These are phyloP conservation scores for Phthorimaea operculella DNA, from an alignment of 1,140 invertebrate genomes.

Conservation along the genomic window DNA sequence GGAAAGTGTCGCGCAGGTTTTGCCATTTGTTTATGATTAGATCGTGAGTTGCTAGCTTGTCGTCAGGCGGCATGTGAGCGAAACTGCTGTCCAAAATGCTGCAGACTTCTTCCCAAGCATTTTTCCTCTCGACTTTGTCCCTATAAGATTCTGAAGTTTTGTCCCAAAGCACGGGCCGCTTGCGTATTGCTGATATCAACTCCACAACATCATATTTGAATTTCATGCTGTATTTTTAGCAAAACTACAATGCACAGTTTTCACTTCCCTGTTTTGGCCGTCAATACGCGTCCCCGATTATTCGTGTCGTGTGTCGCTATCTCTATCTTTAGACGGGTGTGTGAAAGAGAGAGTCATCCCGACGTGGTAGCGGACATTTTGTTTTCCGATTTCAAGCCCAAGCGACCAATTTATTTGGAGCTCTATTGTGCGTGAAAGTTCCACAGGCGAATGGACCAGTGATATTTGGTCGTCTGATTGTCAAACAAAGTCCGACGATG, in stretches of 20 bases:
- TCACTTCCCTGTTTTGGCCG: slow-evolving; percentile 30
- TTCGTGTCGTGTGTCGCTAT: slow-evolving; percentile 30
- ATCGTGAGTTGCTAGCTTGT: slow-evolving; percentile 39
- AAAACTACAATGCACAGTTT: slow-evolving; percentile 22
- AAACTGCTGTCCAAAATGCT: slow-evolving; percentile 37
- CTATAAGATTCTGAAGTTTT: slow-evolving; percentile 50
- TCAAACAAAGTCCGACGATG: too few relatives aligned
- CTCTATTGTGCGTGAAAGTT: slow-evolving; percentile 1
- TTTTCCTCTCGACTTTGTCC: slow-evolving; percentile 42
- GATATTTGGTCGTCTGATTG: too few relatives aligned
- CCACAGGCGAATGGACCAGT: too few relatives aligned
- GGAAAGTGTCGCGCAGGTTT: slow-evolving; percentile 51
- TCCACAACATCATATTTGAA: slow-evolving; percentile 53
- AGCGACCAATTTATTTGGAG: slow-evolving; percentile 13
- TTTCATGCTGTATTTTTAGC: slow-evolving; percentile 26
- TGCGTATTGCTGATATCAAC: slow-evolving; percentile 36
- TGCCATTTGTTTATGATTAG: slow-evolving; percentile 50
- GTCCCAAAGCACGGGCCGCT: slow-evolving; percentile 53
- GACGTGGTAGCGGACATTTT: slow-evolving; percentile 42
- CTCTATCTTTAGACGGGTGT: slow-evolving; percentile 21
- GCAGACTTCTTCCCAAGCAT: slow-evolving; percentile 55
- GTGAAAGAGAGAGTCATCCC: slow-evolving; percentile 19
- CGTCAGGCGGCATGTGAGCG: slow-evolving; percentile 38
- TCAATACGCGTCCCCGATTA: slow-evolving; percentile 38
- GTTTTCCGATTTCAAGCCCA: slow-evolving; percentile 16